phyloP scores from a whole-genome alignment of 2,113 vertebrate genomes.

The Cyprinodon variegatus region DNA sequence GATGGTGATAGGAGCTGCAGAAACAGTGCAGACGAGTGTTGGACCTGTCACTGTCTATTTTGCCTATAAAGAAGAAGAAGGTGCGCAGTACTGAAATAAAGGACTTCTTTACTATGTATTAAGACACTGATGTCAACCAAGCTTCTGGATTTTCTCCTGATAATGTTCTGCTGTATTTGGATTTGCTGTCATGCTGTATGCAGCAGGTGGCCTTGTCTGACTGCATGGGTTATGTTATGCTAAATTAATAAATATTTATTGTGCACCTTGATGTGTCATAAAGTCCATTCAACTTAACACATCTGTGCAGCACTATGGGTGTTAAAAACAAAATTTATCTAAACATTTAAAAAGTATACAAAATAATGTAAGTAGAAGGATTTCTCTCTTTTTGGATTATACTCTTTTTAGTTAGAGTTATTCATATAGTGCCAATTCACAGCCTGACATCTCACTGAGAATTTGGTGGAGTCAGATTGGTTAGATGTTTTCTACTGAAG shows the following conservation, averaged over 20 bases:
- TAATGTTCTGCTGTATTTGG: background rate
- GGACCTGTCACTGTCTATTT: constrained; percentile 95
- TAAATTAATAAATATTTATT: constrained; percentile 60
- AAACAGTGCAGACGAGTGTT: constrained; percentile 89
- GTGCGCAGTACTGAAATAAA: constrained; percentile 84
- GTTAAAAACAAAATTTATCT: background rate
- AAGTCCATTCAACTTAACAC: constrained; percentile 27
- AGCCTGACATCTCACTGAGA: no score
- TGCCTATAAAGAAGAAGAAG: constrained; percentile 95
- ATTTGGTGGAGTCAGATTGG: no score
- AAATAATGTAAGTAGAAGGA: no score
- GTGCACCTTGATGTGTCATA: constrained; percentile 22
- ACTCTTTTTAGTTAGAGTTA: no score
- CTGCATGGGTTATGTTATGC: constrained; percentile 20
- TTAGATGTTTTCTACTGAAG: no score
- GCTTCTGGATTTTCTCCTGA: constrained; percentile 11
- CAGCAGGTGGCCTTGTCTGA: constrained; percentile 17
- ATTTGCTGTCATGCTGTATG: constrained; percentile 2
- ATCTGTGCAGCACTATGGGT: constrained; percentile 17
- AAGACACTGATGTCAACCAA: background rate
- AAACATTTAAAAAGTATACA: no score
- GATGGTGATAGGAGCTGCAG: constrained; percentile 90
- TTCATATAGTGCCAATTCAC: no score
- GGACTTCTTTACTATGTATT: background rate
- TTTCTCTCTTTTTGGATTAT: no score